Percentiles rank a stretch among this genome's conserved stretches.
Evolutionary conservation across 1,140 invertebrate genomes (phyloP).

Genomic region (Bombus breviceps): DNA sequence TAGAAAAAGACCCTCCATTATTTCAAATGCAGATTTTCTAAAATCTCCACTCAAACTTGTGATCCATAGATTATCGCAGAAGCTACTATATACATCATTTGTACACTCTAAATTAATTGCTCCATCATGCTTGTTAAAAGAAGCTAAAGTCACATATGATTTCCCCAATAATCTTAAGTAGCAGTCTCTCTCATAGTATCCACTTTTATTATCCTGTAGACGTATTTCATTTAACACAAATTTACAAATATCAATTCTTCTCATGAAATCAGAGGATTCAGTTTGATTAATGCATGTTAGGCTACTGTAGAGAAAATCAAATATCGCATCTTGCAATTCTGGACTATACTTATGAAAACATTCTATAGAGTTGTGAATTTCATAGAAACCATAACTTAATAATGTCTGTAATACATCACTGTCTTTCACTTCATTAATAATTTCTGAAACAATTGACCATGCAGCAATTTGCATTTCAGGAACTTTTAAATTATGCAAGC

Average conservation of each 20-base stretch:
- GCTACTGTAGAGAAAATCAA: slow-evolving; percentile 68
- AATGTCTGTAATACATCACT: slow-evolving; percentile 28
- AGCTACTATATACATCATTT: slow-evolving; percentile 62
- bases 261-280: neutral
- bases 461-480: slow-evolving; percentile 60
- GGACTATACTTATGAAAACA: slow-evolving; percentile 54
- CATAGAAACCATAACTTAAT: slow-evolving; percentile 36
- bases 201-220: slow-evolving; percentile 3
- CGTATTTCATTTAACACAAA: slow-evolving; percentile 50
- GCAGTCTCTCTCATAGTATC: slow-evolving; percentile 63
- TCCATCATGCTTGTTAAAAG: slow-evolving; percentile 22
- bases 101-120: slow-evolving; percentile 24
- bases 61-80: slow-evolving; percentile 71
- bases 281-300: slow-evolving; percentile 36
- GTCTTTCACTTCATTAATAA: slow-evolving; percentile 45
- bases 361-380: slow-evolving; percentile 35
- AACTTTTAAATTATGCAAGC: slow-evolving; percentile 35
- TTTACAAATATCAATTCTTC: slow-evolving; percentile 42
- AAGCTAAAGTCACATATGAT: slow-evolving; percentile 54
- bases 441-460: slow-evolving; percentile 66
- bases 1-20: slow-evolving; percentile 65
- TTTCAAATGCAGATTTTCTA: slow-evolving; percentile 66
- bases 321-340: slow-evolving; percentile 70
- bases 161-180: slow-evolving; percentile 73
- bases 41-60: slow-evolving; percentile 61